Evolutionary conservation across 1,140 invertebrate species (phyloP).

Genomic region (Sesamia nonagrioides): DNA sequence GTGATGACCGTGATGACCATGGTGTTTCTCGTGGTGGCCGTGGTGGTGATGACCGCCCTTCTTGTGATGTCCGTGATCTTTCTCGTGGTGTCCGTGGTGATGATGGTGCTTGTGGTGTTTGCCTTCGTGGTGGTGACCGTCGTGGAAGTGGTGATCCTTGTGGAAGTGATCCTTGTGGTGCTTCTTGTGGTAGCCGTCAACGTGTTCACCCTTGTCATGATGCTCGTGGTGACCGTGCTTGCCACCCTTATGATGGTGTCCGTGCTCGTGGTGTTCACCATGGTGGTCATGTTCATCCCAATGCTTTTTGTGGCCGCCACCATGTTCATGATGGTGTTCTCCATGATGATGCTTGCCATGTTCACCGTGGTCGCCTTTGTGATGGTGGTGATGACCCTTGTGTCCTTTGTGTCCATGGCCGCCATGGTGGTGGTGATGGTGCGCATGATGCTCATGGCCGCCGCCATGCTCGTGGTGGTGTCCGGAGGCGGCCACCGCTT

Average conservation of each 20-base stretch:
- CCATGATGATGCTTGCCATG: constrained; percentile 90
- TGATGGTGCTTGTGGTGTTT: constrained; percentile 89
- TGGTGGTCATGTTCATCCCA: constrained; percentile 91
- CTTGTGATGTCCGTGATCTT: constrained; percentile 88
- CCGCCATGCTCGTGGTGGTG: constrained; percentile 85
- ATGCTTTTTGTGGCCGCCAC: constrained; percentile 90
- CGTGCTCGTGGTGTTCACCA: constrained; percentile 89
- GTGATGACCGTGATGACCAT: constrained; percentile 89
- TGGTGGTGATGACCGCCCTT: constrained; percentile 89
- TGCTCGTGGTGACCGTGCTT: constrained; percentile 89
- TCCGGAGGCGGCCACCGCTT: constrained; percentile 81
- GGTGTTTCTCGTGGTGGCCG: constrained; percentile 89
- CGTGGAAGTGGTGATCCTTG: constrained; percentile 91
- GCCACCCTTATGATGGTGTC: constrained; percentile 89
- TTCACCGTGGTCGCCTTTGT: constrained; percentile 90
- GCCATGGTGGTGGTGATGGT: constrained; percentile 87
- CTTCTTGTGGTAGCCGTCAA: constrained; percentile 90
- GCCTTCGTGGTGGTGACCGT: constrained; percentile 89
- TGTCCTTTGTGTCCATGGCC: constrained; percentile 87
- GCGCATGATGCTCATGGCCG: constrained; percentile 86
- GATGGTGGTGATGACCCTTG: constrained; percentile 88
- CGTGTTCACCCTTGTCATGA: constrained; percentile 89
- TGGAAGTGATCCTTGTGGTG: constrained; percentile 91
- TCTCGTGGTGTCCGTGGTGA: constrained; percentile 88
- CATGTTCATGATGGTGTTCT: constrained; percentile 89